Conservation (phyloP, 2,113 vertebrate genomes). For the Aleadryas rufinucha region DNA sequence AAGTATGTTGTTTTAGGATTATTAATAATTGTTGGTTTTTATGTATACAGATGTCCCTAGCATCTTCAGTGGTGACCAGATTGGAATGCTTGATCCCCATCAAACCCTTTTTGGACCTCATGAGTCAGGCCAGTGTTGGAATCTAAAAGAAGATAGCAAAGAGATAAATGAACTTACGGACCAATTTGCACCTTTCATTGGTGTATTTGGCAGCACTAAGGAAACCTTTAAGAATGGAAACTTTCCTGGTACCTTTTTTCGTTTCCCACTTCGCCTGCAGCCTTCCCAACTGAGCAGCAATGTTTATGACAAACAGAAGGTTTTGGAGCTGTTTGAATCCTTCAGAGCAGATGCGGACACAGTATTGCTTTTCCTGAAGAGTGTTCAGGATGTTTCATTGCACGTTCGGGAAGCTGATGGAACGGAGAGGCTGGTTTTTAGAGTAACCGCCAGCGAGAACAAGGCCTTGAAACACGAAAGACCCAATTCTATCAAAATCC, state of each 20-base stretch:
- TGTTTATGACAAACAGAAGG: conserved; percentile 93
- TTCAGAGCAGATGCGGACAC: conserved; percentile 96
- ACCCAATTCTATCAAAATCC: conserved; percentile 83
- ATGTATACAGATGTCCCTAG: conserved; percentile 89
- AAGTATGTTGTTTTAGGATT: background rate
- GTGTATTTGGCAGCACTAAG: conserved; percentile 90
- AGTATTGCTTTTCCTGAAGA: conserved; percentile 92
- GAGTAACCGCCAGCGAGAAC: conserved; percentile 85
- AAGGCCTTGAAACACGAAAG: conserved; percentile 82
- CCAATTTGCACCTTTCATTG: conserved; percentile 91
- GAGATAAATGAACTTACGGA: conserved; percentile 89
- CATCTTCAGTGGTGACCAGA: conserved; percentile 97
- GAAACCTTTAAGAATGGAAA: conserved; percentile 83
- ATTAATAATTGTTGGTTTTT: background rate
- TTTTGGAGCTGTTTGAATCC: conserved; percentile 94
- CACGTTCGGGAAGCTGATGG: conserved; percentile 88
- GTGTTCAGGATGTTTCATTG: conserved; percentile 90
- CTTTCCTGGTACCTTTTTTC: conserved; percentile 95
- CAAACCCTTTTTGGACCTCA: conserved; percentile 92
- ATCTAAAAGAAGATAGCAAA: conserved; percentile 88
- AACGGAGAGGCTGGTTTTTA: conserved; percentile 86
- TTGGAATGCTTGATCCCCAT: conserved; percentile 97
- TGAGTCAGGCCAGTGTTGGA: conserved; percentile 98
- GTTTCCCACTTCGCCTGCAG: conserved; percentile 90
- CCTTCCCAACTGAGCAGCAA: conserved; percentile 92